A percentile compares a stretch with the other conserved stretches of the same genome.
Conservation (phyloP, 2,113 vertebrate genomes). For the Arenaria interpres region DNA sequence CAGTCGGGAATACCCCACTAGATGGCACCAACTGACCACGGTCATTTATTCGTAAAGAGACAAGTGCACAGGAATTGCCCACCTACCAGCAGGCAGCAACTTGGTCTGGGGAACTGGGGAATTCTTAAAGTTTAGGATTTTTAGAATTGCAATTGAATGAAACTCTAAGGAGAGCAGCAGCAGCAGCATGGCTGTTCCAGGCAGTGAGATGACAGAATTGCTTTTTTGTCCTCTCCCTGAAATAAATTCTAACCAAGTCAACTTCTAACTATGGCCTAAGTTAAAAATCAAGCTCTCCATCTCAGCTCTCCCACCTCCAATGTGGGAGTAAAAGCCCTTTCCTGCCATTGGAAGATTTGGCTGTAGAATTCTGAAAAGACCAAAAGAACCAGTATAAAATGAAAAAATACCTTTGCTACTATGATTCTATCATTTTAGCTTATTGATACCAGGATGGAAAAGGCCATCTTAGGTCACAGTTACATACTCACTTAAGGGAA, state of each 20-base stretch:
- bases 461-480: neutral
- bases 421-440: neutral
- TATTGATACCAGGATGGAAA: neutral
- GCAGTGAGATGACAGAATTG: neutral
- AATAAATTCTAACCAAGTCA: neutral
- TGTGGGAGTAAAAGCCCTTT: rapidly evolving
- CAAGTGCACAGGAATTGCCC: rapidly evolving
- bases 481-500: neutral
- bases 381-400: neutral
- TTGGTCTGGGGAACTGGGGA: neutral
- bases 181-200: neutral
- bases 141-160: too few species aligned
- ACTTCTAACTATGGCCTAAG: neutral
- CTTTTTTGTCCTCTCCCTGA: neutral
- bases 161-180: too few species aligned
- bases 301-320: neutral
- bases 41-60: rapidly evolving
- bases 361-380: neutral
- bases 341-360: too few species aligned
- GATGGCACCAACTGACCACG: conserved; percentile 23
- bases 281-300: neutral
- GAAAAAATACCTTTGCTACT: neutral
- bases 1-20: neutral
- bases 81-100: neutral
- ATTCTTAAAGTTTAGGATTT: too few species aligned